Base-by-base conservation (phyloP, 2,113 vertebrate species). In the Lampris megalopsis region DNA sequence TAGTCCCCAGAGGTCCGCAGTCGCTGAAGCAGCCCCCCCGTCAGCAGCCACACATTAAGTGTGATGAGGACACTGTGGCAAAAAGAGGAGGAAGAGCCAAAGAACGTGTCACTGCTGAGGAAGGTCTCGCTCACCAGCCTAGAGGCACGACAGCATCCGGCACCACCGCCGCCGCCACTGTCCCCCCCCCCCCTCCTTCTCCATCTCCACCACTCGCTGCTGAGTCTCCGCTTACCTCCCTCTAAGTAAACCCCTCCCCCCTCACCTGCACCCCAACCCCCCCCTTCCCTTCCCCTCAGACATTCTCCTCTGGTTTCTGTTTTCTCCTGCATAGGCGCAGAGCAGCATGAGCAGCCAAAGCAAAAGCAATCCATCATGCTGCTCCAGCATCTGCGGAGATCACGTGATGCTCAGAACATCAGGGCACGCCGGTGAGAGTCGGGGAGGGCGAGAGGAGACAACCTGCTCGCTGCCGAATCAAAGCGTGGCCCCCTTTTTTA, bases 1-100 rank as follows among this genome's bases (percentile, higher is more conserved):
- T 91, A 88, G 83, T 90, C 88, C 91, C 77, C 67, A 1, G 85
- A 77, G 89, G 87, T 75, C 78, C 79, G 61, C 81, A 59, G 77
- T 72, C 68, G 50, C 79, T 41, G 3, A 70, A 70, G 5, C 82
- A 43, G 84, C 77, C 81, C 83, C 24, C 79, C 62, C 71, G 83
- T 86, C 70, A 66, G 75, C 87, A 82, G 68, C 77, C 69, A 63
- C 38, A 0, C 69, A 89, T 84, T 91, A 86, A 68, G 81, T 11
- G 52, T 92, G 90, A 93, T 87, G 88, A 92, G 87, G 89, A 84
- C 86, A 81, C 75, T 68, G 52, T 9, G 10, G 82, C 3, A 73
- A 77, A 63, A 54, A 73, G 66, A 42, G 61, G 53, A 80, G 78
- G 53, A 73, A 75, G 81, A 72, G 56, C n/a, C 35, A 0, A 52